Evolutionary conservation across 2,113 vertebrate genomes (phyloP), one percentile per base, ranked within the genome.

Genomic region (Ancistrus triradiatus): DNA sequence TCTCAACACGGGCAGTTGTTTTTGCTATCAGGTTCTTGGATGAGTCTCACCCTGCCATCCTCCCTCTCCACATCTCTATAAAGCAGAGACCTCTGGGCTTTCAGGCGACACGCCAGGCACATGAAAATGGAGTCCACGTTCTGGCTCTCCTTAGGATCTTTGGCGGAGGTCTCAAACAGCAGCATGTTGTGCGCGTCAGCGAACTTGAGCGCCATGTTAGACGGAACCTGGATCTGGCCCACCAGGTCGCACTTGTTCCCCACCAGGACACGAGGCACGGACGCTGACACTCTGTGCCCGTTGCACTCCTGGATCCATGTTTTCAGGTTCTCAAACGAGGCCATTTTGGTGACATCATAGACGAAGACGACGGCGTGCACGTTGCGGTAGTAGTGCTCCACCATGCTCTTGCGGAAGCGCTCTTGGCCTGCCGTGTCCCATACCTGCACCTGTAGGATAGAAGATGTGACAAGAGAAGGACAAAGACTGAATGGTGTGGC

Each of bases 351-450:
- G 74, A 98, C 95, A 0, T 98, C 95, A 1, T 98, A 98, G 2
- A 98, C 95, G 9, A 98, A 98, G 69, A 98, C 92, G 1, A 98
- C 93, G 0, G 93, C 95, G 0, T 98, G 95, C 42, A 97, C 95
- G 0, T 98, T 98, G 64, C 93, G 92, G 80, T 98, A 98, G 80
- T 97, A 98, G 60, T 98, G 95, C 68, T 97, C 92, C 5, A 98
- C 94, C 95, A 98, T 95, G 81, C 93, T 97, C 81, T 95, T 95
- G 13, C 95, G 90, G 75, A 98, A 97, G 50, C 95, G 86, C 73
- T 98, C 95, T 83, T 98, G 95, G 1, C 94, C 95, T 0, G 95
- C 95, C 0, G 94, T 98, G 85, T 98, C 95, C 95, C 95, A 98
- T 14, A 98, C 94, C 52, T 98, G 95, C 59, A 98, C 93, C 95